Percentiles rank a stretch among this genome's conserved stretches.
phyloP scores from a whole-genome alignment of 2,888 invertebrate species.

The Hedya salicella region DNA sequence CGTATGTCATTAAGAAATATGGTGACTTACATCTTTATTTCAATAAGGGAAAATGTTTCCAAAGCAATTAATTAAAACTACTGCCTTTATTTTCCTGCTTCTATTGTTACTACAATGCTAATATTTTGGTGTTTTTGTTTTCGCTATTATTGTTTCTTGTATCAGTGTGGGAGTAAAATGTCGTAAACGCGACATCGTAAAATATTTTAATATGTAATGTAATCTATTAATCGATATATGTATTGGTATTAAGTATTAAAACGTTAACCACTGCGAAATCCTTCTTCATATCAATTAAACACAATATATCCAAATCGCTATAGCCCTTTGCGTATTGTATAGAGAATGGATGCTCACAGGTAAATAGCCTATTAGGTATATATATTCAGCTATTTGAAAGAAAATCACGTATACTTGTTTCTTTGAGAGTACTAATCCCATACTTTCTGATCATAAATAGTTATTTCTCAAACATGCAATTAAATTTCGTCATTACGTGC shows the following conservation, averaged over 20 bases:
- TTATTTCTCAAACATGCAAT: no score
- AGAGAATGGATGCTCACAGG: no score
- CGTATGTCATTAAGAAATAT: neutral
- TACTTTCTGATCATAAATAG: no score
- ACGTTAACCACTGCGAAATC: no score
- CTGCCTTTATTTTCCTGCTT: conserved; percentile 6
- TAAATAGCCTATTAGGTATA: no score
- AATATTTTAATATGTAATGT: conserved; percentile 15
- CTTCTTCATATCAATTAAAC: neutral
- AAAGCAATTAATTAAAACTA: conserved; percentile 33
- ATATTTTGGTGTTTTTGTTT: conserved; percentile 20
- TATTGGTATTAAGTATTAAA: neutral
- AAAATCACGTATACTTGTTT: no score
- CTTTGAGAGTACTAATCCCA: no score
- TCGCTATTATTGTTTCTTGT: conserved; percentile 9
- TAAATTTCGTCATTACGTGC: no score
- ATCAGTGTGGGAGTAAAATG: conserved; percentile 3
- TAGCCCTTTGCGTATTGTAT: no score
- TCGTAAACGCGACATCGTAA: conserved; percentile 8
- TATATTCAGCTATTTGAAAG: no score
- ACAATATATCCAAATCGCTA: no score
- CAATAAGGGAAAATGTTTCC: conserved; percentile 2
- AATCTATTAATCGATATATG: neutral
- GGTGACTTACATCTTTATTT: neutral
- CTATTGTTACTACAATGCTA: conserved; percentile 7